Conservation (phyloP, 2,113 vertebrate genomes). For the Tenebrosternarchus preto region DNA sequence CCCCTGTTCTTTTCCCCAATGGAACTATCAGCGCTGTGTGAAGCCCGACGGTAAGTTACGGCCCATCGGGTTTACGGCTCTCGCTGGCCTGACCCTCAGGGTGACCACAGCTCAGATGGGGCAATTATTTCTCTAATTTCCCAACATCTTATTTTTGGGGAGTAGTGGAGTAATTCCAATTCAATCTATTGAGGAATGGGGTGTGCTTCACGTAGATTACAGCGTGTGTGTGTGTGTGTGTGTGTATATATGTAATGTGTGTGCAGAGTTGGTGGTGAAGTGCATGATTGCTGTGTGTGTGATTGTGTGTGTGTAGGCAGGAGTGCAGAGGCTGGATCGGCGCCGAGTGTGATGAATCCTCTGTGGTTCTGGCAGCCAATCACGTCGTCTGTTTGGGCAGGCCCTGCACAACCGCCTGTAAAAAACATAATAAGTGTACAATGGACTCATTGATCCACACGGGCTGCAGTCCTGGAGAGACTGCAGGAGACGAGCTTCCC, state of each 20-base stretch:
- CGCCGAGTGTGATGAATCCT: constrained; percentile 44
- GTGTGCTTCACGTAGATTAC: neutral
- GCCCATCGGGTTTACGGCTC: neutral
- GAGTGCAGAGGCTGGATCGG: neutral
- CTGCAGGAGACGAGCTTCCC: constrained; percentile 21
- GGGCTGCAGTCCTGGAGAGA: constrained; percentile 40
- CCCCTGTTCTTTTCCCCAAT: neutral
- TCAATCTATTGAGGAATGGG: constrained; percentile 7
- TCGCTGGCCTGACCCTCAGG: neutral
- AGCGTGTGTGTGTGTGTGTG: neutral
- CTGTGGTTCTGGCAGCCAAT: constrained; percentile 49
- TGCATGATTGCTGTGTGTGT: constrained; percentile 18
- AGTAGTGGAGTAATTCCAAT: neutral
- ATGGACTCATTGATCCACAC: constrained; percentile 52
- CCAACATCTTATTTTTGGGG: neutral
- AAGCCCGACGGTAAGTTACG: neutral
- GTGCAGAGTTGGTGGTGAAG: constrained; percentile 11
- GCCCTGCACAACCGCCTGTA: constrained; percentile 39
- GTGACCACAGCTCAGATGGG: constrained; percentile 19
- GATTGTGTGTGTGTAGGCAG: neutral
- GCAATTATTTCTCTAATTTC: constrained; percentile 18
- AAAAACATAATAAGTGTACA: constrained; percentile 49
- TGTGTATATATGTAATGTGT: neutral
- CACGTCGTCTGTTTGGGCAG: constrained; percentile 20
- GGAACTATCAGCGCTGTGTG: neutral